Evolutionary conservation across 2,113 vertebrate species (phyloP).

Genomic region (Pteruthius melanotis): DNA sequence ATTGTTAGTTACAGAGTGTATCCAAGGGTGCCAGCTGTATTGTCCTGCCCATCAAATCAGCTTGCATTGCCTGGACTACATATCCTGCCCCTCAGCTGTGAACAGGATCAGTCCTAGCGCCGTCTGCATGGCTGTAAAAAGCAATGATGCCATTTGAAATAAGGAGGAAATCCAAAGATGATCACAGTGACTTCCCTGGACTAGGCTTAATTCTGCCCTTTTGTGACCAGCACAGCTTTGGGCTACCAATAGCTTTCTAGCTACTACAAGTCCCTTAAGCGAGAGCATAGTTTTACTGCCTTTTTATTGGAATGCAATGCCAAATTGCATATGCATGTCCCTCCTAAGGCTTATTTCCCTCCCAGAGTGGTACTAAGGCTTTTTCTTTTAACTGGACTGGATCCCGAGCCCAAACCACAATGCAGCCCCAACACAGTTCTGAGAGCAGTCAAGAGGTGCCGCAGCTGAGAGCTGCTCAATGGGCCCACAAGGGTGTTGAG

Average conservation of each 20-base stretch:
- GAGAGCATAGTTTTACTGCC: neutral
- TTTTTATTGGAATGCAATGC: neutral
- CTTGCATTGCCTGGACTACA: neutral
- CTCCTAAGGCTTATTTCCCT: neutral
- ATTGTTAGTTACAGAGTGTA: neutral
- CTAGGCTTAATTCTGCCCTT: neutral
- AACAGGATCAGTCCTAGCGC: neutral
- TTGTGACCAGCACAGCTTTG: neutral
- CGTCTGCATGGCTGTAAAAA: rapidly evolving
- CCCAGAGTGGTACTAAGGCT: neutral
- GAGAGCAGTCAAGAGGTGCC: neutral
- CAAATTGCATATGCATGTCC: neutral
- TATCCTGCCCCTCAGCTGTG: neutral
- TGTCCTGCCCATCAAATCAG: neutral
- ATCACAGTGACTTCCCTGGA: neutral
- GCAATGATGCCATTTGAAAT: neutral
- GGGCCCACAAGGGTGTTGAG: neutral
- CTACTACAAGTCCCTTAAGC: neutral
- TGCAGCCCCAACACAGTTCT: neutral
- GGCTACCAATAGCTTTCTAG: neutral
- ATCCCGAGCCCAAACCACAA: neutral
- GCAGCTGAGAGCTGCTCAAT: neutral
- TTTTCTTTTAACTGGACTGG: neutral
- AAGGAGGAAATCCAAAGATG: neutral
- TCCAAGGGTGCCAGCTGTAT: neutral